Percentiles rank a stretch among this genome's conserved stretches.
Conservation (phyloP, 1,140 invertebrate species). For the Drosophila takahashii region DNA sequence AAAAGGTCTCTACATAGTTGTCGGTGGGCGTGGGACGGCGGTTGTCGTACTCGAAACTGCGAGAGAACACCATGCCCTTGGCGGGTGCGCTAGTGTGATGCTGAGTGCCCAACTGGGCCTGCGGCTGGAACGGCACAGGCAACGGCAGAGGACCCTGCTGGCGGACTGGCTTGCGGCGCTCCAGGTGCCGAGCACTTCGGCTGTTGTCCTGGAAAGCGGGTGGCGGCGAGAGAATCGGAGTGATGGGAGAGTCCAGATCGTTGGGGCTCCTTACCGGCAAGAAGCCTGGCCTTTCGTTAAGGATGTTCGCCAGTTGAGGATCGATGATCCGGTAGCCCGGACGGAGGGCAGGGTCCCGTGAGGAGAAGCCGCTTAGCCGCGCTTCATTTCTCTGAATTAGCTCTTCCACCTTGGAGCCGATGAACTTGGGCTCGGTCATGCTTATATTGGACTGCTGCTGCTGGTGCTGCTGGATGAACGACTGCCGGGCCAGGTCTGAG, state of each 20-base stretch:
- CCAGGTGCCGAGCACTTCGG: constrained; percentile 40
- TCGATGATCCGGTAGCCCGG: constrained; percentile 80
- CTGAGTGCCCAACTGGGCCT: constrained; percentile 11
- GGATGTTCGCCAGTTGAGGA: constrained; percentile 74
- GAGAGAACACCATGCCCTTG: constrained; percentile 84
- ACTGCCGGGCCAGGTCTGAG: constrained; percentile 50
- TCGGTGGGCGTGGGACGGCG: constrained; percentile 67
- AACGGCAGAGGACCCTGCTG: constrained; percentile 35
- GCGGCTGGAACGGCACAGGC: constrained; percentile 24
- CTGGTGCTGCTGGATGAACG: constrained; percentile 55
- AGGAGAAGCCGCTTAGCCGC: constrained; percentile 38
- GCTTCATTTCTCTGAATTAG: constrained; percentile 78
- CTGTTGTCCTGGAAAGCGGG: constrained; percentile 85
- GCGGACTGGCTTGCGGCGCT: constrained; percentile 54
- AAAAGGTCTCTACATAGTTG: constrained; percentile 80
- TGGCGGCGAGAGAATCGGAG: constrained; percentile 86
- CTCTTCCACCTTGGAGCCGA: constrained; percentile 80
- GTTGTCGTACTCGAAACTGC: constrained; percentile 84
- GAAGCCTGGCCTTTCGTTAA: constrained; percentile 82
- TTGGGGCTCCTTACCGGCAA: constrained; percentile 73
- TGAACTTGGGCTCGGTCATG: constrained; percentile 60
- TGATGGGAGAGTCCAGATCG: constrained; percentile 82
- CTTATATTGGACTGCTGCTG: constrained; percentile 22
- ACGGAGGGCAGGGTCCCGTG: constrained; percentile 54
- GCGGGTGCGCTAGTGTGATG: constrained; percentile 15